phyloP scores from a whole-genome alignment of 2,113 vertebrate species.

The Climacteris rufus region DNA sequence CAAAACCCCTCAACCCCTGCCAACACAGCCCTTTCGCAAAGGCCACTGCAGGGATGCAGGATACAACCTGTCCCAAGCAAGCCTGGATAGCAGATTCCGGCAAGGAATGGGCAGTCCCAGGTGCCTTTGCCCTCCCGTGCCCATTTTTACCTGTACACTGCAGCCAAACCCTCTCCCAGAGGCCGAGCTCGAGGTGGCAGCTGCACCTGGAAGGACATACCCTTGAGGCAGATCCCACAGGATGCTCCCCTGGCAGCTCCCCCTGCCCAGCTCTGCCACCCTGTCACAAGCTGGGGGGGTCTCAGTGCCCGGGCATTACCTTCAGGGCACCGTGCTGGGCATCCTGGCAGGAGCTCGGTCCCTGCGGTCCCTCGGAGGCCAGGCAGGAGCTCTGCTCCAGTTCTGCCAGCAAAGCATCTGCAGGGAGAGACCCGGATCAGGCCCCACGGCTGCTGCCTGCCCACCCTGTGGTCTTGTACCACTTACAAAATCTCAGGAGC shows the following conservation, averaged over 20 bases:
- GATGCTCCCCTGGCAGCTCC: background rate
- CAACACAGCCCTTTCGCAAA: background rate
- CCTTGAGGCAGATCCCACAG: background rate
- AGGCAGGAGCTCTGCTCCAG: slow-evolving; percentile 48
- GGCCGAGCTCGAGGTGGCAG: background rate
- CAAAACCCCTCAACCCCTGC: background rate
- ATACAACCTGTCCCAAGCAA: rapidly evolving
- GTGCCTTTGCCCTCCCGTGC: background rate
- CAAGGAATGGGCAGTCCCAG: rapidly evolving
- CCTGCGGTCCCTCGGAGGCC: background rate
- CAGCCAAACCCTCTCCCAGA: background rate
- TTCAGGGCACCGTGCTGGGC: background rate
- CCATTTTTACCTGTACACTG: slow-evolving; percentile 59
- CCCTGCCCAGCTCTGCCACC: background rate
- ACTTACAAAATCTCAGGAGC: background rate
- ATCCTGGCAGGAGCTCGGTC: background rate
- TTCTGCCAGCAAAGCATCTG: slow-evolving; percentile 73
- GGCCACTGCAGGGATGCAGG: background rate
- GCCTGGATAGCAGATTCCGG: rapidly evolving
- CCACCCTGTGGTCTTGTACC: rapidly evolving
- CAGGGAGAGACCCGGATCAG: rapidly evolving
- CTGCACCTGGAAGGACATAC: slow-evolving; percentile 41
- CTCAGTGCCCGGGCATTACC: background rate
- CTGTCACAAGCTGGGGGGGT: rapidly evolving
- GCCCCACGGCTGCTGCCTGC: background rate